phyloP scores from a whole-genome alignment of 2,113 vertebrate species.

The Thunnus thynnus region DNA sequence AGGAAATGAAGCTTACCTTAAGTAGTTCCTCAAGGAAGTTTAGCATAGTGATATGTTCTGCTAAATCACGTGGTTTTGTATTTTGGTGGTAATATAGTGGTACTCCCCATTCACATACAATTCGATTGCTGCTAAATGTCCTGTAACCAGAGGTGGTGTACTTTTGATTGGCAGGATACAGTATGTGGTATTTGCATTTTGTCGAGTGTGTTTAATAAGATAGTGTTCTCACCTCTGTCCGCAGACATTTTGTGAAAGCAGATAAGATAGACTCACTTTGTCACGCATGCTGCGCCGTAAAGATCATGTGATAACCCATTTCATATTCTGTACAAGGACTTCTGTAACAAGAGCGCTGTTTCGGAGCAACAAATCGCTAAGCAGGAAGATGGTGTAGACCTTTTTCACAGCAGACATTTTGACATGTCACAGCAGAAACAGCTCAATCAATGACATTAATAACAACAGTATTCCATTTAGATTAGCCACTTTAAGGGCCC shows the following conservation, averaged over 20 bases:
- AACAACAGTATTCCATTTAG: too few relatives aligned
- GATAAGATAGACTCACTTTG: slow-evolving; percentile 68
- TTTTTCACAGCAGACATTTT: too few relatives aligned
- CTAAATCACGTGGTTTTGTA: slow-evolving; percentile 60
- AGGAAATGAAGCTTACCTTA: slow-evolving; percentile 28
- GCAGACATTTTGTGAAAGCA: slow-evolving; percentile 42
- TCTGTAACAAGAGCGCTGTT: neutral
- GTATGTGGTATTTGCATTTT: neutral
- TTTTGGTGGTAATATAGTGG: slow-evolving; percentile 17
- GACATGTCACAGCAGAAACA: too few relatives aligned
- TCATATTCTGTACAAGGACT: slow-evolving; percentile 27
- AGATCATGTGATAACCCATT: slow-evolving; percentile 63
- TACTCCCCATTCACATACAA: neutral
- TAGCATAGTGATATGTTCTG: neutral
- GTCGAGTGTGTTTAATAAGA: neutral
- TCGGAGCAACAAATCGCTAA: neutral
- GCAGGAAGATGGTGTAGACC: neutral
- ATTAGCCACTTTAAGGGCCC: too few relatives aligned
- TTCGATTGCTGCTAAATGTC: neutral
- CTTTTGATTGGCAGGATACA: neutral
- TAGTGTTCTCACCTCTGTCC: neutral
- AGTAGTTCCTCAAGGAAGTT: slow-evolving; percentile 32
- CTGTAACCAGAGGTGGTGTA: neutral
- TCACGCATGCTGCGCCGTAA: slow-evolving; percentile 49
- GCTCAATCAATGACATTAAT: too few relatives aligned